These are phyloP conservation scores for Dichetophora obliterata DNA, from an alignment of 2,888 invertebrate genomes.

Conservation along the genomic window DNA sequence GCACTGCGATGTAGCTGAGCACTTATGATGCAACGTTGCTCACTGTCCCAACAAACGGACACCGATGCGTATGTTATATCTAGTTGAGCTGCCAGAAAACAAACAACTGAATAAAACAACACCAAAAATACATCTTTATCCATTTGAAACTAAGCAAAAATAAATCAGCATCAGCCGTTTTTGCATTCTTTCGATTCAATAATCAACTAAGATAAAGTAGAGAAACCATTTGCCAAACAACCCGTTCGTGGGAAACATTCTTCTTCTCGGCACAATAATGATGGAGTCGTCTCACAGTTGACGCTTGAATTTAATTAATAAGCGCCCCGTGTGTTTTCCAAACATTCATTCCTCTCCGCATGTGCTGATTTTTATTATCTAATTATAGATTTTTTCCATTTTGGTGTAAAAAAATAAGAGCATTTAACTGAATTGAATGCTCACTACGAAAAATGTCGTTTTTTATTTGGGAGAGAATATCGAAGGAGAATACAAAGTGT, in stretches of 20 bases:
- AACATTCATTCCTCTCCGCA: not conserved
- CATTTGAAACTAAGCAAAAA: not conserved
- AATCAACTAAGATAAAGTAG: conserved; percentile 15
- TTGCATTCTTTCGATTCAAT: not conserved
- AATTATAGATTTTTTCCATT: conserved; percentile 23
- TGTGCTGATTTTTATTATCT: conserved; percentile 13
- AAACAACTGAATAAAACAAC: conserved; percentile 17
- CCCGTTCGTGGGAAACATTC: not conserved
- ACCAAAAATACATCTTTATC: not conserved
- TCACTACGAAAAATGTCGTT: no score
- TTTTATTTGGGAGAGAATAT: no score
- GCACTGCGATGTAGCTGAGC: conserved; percentile 52
- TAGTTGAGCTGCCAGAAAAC: not conserved
- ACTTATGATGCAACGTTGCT: conserved; percentile 50
- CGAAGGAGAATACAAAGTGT: no score
- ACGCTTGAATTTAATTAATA: conserved; percentile 39
- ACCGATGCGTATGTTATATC: not conserved
- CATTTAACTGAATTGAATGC: no score
- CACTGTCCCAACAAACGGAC: conserved; percentile 44
- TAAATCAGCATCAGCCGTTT: not conserved
- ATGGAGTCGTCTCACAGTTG: not conserved
- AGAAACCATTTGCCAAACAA: not conserved
- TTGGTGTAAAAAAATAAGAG: not conserved
- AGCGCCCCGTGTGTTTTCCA: conserved; percentile 35
- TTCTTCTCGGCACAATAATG: not conserved